A percentile compares a stretch with the other conserved stretches of the same genome.
Conservation (phyloP, 2,888 invertebrate species). For the Spodoptera exigua region DNA sequence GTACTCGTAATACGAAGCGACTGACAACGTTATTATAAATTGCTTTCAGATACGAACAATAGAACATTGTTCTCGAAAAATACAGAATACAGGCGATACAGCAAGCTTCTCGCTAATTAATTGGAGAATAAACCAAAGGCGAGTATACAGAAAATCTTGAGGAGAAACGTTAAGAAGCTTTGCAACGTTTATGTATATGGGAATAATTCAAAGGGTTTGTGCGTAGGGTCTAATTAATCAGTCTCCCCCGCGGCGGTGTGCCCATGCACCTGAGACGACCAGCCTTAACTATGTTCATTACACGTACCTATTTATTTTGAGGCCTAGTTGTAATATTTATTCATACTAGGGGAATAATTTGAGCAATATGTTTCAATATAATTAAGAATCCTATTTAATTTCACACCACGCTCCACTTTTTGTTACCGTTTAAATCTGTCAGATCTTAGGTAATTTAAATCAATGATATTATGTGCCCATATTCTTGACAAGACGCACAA, state of each 20-base stretch:
- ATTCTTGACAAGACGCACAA: too few relatives aligned
- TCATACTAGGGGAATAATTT: slow-evolving; percentile 43
- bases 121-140: slow-evolving; percentile 71
- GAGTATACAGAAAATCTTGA: slow-evolving; percentile 67
- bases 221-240: slow-evolving; percentile 79
- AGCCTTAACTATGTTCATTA: slow-evolving; percentile 67
- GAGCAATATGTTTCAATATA: slow-evolving; percentile 13
- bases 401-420: slow-evolving; percentile 22
- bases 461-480: too few relatives aligned
- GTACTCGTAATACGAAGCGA: neutral
- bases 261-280: slow-evolving; percentile 72
- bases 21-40: slow-evolving; percentile 18
- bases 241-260: slow-evolving; percentile 66
- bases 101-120: slow-evolving; percentile 65
- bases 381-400: slow-evolving; percentile 24
- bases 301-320: slow-evolving; percentile 56
- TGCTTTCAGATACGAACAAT: slow-evolving; percentile 16
- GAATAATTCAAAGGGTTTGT: slow-evolving; percentile 79
- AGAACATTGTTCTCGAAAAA: slow-evolving; percentile 23
- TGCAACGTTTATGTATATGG: slow-evolving; percentile 69
- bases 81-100: slow-evolving; percentile 1
- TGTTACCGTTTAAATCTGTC: too few relatives aligned
- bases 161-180: slow-evolving; percentile 76
- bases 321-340: slow-evolving; percentile 50
- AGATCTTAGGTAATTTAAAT: too few relatives aligned